phyloP scores from a whole-genome alignment of 1,140 invertebrate genomes.

The Micrasema longulum region DNA sequence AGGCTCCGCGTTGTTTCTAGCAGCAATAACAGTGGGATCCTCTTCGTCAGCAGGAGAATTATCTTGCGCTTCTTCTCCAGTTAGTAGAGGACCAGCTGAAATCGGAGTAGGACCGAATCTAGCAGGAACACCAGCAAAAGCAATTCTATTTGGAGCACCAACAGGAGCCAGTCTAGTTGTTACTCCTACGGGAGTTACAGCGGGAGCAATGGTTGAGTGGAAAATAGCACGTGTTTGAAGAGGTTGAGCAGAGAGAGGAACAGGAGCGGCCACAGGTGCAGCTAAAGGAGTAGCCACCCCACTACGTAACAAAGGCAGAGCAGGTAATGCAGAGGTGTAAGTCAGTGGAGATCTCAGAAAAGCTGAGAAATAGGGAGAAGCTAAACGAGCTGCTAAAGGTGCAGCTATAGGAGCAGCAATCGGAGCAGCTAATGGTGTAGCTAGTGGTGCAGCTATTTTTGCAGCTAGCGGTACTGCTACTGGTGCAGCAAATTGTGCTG shows the following conservation, averaged over 20 bases:
- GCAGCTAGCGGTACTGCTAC: conserved; percentile 43
- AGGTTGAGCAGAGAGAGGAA: conserved; percentile 50
- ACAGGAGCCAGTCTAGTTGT: conserved; percentile 7
- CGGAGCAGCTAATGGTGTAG: conserved; percentile 51
- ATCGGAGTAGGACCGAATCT: conserved; percentile 5
- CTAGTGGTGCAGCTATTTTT: conserved; percentile 26
- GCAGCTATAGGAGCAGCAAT: conserved; percentile 42
- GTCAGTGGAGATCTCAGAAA: conserved; percentile 52
- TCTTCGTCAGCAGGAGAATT: conserved; percentile 5
- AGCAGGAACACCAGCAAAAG: conserved; percentile 5
- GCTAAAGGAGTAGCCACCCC: conserved; percentile 16
- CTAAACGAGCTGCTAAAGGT: conserved; percentile 30
- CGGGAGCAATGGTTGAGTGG: conserved; percentile 5
- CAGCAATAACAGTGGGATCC: not conserved
- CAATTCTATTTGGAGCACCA: not conserved
- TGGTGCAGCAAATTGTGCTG: not conserved
- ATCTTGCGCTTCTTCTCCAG: conserved; percentile 8
- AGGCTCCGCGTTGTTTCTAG: conserved; percentile 2
- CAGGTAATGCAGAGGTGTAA: conserved; percentile 55
- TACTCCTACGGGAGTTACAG: conserved; percentile 24
- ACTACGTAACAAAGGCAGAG: conserved; percentile 48
- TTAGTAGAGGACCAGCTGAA: not conserved
- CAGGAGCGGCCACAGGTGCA: conserved; percentile 15
- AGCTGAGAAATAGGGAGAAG: conserved; percentile 47
- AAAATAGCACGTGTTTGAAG: conserved; percentile 38